Conservation (phyloP, 2,888 invertebrate genomes). For the Melanchra persicariae region DNA sequence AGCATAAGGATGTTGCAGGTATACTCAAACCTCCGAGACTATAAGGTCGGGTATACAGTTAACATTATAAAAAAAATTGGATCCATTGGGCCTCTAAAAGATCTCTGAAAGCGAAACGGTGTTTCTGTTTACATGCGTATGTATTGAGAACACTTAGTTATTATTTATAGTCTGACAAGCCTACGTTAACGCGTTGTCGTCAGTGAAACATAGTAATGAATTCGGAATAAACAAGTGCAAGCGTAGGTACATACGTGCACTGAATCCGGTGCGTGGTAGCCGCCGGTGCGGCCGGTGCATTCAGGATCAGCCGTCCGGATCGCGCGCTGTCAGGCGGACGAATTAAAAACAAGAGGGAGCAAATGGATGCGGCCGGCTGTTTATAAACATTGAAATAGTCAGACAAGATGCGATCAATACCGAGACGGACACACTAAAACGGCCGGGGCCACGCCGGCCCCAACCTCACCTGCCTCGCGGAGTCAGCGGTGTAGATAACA, state of each 20-base stretch:
- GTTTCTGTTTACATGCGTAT: conserved; percentile 67
- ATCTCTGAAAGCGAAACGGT: conserved; percentile 38
- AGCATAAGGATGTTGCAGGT: too few species aligned
- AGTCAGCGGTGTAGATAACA: conserved; percentile 74
- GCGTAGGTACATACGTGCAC: conserved; percentile 84
- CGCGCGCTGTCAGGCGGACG: conserved; percentile 74
- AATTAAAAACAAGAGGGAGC: conserved; percentile 84
- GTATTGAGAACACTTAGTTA: conserved; percentile 63
- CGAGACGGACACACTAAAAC: conserved; percentile 75
- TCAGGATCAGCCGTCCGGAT: conserved; percentile 77
- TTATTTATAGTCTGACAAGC: conserved; percentile 71
- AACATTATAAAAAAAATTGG: background rate
- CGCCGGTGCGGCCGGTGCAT: conserved; percentile 76
- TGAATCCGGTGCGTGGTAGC: conserved; percentile 72
- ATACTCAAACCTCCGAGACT: too few species aligned
- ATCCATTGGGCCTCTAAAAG: conserved; percentile 13
- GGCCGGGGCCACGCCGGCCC: conserved; percentile 80
- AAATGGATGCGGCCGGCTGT: conserved; percentile 86
- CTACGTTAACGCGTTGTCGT: conserved; percentile 72
- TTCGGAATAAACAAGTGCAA: conserved; percentile 77
- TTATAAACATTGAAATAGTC: conserved; percentile 88
- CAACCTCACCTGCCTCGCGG: conserved; percentile 82
- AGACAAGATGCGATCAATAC: conserved; percentile 84
- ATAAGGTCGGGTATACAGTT: background rate
- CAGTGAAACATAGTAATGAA: conserved; percentile 68